These are phyloP conservation scores for Drosophila demipolita DNA, from an alignment of 2,888 invertebrate genomes.

Conservation along the genomic window DNA sequence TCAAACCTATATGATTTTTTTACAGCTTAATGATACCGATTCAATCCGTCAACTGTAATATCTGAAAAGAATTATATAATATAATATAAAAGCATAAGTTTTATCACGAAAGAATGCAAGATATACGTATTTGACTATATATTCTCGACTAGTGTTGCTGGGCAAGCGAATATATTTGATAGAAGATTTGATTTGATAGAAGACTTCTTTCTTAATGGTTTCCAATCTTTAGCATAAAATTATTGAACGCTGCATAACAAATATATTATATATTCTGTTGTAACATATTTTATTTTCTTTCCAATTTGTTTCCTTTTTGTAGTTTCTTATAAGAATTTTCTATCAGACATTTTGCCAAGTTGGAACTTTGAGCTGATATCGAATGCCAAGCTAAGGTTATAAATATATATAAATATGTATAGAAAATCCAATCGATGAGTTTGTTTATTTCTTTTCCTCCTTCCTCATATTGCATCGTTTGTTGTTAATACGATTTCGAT, in stretches of 20 bases:
- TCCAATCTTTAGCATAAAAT: too few relatives aligned
- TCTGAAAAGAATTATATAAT: background rate
- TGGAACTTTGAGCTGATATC: slow-evolving; percentile 14
- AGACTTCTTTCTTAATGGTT: background rate
- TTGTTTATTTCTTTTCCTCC: background rate
- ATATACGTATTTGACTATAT: accelerated
- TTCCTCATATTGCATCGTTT: background rate
- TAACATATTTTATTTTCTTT: background rate
- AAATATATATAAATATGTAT: background rate
- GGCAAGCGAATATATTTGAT: background rate
- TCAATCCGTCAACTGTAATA: background rate
- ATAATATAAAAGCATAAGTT: too few relatives aligned
- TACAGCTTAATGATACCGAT: background rate
- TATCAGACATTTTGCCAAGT: background rate
- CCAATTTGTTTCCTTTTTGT: background rate
- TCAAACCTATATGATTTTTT: background rate
- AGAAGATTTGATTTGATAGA: background rate
- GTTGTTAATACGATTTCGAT: slow-evolving; percentile 34
- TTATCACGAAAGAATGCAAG: background rate
- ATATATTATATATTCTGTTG: background rate
- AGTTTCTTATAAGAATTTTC: background rate
- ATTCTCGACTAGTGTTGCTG: background rate
- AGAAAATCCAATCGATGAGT: background rate
- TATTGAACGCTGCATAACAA: background rate
- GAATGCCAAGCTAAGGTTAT: slow-evolving; percentile 6